A percentile compares a stretch with the other conserved stretches of the same genome.
Conservation (phyloP, 1,140 invertebrate genomes). For the Drosophila sturtevanti region DNA sequence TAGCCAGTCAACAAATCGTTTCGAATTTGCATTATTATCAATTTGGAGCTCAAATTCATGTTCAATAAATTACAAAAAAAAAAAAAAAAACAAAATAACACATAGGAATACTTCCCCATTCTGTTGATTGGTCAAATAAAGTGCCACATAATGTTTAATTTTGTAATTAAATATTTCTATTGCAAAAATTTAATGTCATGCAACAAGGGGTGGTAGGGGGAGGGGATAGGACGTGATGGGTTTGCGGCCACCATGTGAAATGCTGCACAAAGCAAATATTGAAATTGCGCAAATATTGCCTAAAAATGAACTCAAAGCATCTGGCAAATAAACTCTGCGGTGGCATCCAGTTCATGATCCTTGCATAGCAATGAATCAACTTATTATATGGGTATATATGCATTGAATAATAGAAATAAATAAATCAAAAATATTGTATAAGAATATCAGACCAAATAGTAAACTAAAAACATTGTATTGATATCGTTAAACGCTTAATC, state of each 20-base stretch:
- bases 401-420: conserved; percentile 3
- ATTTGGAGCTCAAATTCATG: conserved; percentile 34
- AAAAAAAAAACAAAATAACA: background rate
- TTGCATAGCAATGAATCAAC: background rate
- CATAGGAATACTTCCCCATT: background rate
- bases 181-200: conserved; percentile 51
- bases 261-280: conserved; percentile 46
- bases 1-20: conserved; percentile 22
- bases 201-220: conserved; percentile 15
- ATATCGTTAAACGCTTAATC: too few relatives aligned
- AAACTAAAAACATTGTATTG: too few relatives aligned
- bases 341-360: conserved; percentile 8
- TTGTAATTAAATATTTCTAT: conserved; percentile 77
- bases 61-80: background rate
- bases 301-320: conserved; percentile 40
- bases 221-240: background rate
- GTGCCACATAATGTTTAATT: conserved; percentile 2
- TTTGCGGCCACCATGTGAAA: conserved; percentile 47
- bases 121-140: conserved; percentile 57
- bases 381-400: conserved; percentile 25
- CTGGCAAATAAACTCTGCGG: conserved; percentile 27
- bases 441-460: background rate
- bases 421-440: background rate
- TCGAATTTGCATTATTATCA: conserved; percentile 28
- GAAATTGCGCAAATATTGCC: conserved; percentile 23